Evolutionary conservation across 92 coral and sea anemone genomes (phyloP).

Genomic region (Umimayanthus kanabou): DNA sequence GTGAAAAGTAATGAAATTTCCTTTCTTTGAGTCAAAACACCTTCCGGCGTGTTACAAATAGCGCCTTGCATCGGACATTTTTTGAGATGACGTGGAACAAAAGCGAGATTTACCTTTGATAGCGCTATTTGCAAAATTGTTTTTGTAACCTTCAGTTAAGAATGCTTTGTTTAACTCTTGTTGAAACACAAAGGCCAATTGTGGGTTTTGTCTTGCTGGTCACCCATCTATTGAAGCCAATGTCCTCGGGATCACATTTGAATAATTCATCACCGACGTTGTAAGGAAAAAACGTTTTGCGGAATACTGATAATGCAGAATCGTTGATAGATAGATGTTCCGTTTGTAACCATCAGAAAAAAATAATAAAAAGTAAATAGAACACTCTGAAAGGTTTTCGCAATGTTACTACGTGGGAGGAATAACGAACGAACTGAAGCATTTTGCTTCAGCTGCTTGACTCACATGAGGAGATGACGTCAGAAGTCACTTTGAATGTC

Average conservation of each 20-base stretch:
- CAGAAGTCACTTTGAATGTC: conserved; percentile 7
- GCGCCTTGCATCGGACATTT: background rate
- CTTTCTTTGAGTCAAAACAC: background rate
- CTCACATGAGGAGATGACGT: conserved; percentile 13
- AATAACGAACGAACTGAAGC: background rate
- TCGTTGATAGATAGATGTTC: too few species aligned
- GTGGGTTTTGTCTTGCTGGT: background rate
- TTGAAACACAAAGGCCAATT: background rate
- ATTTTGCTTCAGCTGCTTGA: background rate
- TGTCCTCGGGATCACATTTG: background rate
- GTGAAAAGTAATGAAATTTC: background rate
- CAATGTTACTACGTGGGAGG: conserved; percentile 4
- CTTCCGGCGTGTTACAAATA: background rate
- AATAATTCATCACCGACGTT: background rate
- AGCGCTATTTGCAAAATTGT: background rate
- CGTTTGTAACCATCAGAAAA: too few species aligned
- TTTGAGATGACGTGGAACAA: background rate
- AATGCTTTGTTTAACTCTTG: background rate
- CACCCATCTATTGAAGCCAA: background rate
- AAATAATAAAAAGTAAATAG: background rate
- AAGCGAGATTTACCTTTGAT: background rate
- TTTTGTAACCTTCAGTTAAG: background rate
- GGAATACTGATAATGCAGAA: background rate
- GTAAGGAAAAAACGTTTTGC: too few species aligned
- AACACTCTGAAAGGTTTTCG: background rate